Percentiles rank a stretch among this genome's conserved stretches.
These are phyloP conservation scores for Theristicus caerulescens DNA, from an alignment of 2,113 vertebrate genomes.

Conservation along the genomic window DNA sequence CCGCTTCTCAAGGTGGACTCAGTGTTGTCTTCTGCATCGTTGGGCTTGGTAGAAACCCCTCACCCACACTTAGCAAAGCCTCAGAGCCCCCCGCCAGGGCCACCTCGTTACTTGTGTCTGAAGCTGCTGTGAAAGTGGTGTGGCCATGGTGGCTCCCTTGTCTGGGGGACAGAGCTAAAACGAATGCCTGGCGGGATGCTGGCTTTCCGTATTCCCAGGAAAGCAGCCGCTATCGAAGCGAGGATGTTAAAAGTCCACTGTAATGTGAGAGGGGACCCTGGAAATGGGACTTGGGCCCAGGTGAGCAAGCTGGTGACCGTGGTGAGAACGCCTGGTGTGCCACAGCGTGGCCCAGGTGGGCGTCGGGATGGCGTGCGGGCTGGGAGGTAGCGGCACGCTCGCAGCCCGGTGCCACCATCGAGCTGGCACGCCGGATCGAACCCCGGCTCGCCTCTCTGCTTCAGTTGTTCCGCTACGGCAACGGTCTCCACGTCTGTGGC, in stretches of 20 bases:
- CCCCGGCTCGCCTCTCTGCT: not conserved
- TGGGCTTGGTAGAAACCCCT: not conserved
- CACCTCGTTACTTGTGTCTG: not conserved
- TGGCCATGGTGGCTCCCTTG: not conserved
- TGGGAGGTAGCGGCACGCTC: not conserved
- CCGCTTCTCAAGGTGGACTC: not conserved
- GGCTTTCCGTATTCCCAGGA: not conserved
- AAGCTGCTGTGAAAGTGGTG: not conserved
- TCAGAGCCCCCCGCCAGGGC: not conserved
- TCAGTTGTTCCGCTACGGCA: not conserved
- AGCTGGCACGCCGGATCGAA: not conserved
- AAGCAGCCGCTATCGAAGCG: no score
- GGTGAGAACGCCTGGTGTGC: not conserved
- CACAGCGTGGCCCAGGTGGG: not conserved
- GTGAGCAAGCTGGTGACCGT: not conserved
- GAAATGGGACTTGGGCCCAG: not conserved
- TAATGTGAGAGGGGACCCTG: not conserved
- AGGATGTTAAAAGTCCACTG: not conserved
- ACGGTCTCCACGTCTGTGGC: fast-evolving
- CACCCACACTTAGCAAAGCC: not conserved
- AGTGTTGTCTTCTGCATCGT: not conserved
- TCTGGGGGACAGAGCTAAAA: not conserved
- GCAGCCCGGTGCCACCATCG: not conserved
- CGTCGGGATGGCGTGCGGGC: no score
- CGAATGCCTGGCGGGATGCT: not conserved